phyloP scores from a whole-genome alignment of 2,888 invertebrate genomes.

The Pristionchus fissidentatus region DNA sequence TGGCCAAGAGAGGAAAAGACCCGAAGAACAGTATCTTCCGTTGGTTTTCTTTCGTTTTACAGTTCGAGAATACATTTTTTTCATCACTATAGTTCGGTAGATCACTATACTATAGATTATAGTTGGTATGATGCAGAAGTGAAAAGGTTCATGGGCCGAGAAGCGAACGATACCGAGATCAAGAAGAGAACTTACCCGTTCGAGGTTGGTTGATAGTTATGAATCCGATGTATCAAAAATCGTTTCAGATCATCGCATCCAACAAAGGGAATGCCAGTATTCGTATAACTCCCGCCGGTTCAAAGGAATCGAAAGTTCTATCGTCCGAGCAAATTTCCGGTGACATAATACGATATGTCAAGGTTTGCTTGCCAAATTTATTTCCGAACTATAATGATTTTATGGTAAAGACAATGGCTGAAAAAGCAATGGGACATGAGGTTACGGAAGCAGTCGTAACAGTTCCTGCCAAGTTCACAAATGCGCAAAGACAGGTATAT shows the following conservation, averaged over 20 bases:
- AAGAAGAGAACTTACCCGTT: background rate
- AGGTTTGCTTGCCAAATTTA: background rate
- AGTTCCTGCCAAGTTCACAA: constrained; percentile 44
- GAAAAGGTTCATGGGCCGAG: no score
- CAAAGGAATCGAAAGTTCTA: background rate
- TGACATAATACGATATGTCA: background rate
- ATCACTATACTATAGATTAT: no score
- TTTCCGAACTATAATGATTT: background rate
- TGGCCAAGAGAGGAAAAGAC: background rate
- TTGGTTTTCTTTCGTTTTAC: background rate
- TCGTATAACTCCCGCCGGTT: background rate
- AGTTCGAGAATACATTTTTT: background rate
- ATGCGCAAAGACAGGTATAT: constrained; percentile 42
- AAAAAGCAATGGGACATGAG: constrained; percentile 12
- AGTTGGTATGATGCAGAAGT: no score
- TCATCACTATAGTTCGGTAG: background rate
- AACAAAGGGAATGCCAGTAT: background rate
- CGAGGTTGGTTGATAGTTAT: background rate
- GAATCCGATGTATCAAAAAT: background rate
- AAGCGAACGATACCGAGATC: background rate
- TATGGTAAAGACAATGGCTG: constrained; percentile 13
- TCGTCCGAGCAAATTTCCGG: constrained; percentile 29
- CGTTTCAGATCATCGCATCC: background rate
- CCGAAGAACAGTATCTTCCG: constrained; percentile 7
- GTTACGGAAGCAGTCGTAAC: constrained; percentile 46